Base-by-base conservation (phyloP, 2,797 vertebrate species). In the Gobio occitaniae region DNA sequence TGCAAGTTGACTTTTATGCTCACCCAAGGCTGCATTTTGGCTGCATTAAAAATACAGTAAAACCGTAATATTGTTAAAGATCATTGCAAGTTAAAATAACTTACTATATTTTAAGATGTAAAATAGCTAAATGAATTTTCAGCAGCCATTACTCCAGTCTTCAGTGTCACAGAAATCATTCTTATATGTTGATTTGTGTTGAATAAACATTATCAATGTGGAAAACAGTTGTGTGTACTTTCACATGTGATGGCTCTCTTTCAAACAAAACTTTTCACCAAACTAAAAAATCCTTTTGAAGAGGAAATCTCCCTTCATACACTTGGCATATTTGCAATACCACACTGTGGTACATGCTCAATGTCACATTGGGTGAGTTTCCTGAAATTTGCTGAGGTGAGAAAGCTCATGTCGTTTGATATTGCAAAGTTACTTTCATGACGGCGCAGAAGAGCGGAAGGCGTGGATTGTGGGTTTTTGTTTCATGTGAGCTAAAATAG, bases 321-420 rank as follows among this genome's bases (percentile, higher is more conserved):
- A 66, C 21, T 54, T 80, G 16, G 6, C 15, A 8, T 75, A 69
- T 84, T 52, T 69, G 56, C 25, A 74, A 70, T 4, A 61, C 44
- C 54, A 85, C 82, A 68, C 47, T 80, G 80, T 29, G 76, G 76
- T 79, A 68, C 61, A 41, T 71, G 11, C 44, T 77, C 21, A 47
- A 52, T 54, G 8, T 83, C 38, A 52, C 25, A 44, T 38, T 10
- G 12, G 48, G 21, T 19, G 16, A 74, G 70, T 65, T 79, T 86
- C 76, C 83, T 83, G 72, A 44, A 48, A 21, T 66, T 29, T 29
- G 6, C 61, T 68, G 79, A 76, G 54, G 29, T 76, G 71, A 65
- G 76, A 78, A 80, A 16, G 25, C 44, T 76, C 19, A 19, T 19
- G 59, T 7, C 17, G 21, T 79, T 70, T 59, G 29, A 72, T 5